Percentiles rank a stretch among this genome's conserved stretches.
phyloP scores from a whole-genome alignment of 2,113 vertebrate genomes.

The Nothocercus julius region DNA sequence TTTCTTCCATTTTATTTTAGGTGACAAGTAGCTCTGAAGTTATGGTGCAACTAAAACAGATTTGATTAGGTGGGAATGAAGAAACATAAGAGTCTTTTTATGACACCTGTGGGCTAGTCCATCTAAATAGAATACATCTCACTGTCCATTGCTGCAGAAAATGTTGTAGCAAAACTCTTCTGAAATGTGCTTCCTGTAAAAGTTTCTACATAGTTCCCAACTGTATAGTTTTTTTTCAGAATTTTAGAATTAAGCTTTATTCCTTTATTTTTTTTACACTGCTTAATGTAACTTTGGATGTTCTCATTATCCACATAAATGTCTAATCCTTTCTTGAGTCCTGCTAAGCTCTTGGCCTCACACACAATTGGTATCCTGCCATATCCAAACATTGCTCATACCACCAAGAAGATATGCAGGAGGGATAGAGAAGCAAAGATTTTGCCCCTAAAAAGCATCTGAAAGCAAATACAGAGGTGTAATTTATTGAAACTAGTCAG shows the following conservation, averaged over 20 bases:
- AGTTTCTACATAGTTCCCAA: neutral
- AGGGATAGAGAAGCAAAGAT: neutral
- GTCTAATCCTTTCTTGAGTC: neutral
- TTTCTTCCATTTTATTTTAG: neutral
- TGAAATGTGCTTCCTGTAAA: neutral
- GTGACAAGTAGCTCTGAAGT: neutral
- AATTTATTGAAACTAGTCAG: conserved; percentile 16
- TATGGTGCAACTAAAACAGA: neutral
- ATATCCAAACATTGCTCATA: neutral
- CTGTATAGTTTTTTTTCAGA: neutral
- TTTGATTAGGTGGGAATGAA: neutral
- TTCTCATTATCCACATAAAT: neutral
- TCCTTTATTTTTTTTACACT: neutral
- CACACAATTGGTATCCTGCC: neutral
- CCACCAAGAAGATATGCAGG: neutral
- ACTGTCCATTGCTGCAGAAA: neutral
- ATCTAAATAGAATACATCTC: neutral
- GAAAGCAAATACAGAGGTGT: neutral
- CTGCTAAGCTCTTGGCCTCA: neutral
- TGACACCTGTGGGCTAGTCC: neutral
- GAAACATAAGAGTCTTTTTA: neutral
- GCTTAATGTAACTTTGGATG: neutral
- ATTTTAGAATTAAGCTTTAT: neutral
- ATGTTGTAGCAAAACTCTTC: neutral
- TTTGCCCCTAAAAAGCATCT: neutral